phyloP scores from a whole-genome alignment of 2,797 vertebrate genomes.

The Tenualosa thibaudeaui region DNA sequence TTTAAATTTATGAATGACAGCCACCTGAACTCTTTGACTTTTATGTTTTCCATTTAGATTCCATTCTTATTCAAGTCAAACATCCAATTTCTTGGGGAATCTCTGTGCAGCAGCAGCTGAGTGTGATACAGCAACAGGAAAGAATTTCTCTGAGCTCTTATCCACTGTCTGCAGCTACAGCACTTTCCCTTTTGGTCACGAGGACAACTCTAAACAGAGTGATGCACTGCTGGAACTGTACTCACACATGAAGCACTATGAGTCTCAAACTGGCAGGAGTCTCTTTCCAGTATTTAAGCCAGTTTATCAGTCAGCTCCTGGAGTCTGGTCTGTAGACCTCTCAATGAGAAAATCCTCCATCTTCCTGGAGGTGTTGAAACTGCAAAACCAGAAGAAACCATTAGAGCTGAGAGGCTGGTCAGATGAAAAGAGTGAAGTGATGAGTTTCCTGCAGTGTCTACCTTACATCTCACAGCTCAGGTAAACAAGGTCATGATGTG shows the following conservation, averaged over 20 bases:
- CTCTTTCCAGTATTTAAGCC: conserved; percentile 5
- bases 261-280: background rate
- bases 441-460: no score
- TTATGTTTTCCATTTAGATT: background rate
- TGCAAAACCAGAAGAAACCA: no score
- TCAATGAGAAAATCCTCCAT: conserved; percentile 30
- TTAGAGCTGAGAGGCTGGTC: no score
- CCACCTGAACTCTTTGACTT: no score
- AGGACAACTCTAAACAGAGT: background rate
- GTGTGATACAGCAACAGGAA: conserved; percentile 26
- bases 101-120: conserved; percentile 40
- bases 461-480: no score
- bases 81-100: conserved; percentile 3
- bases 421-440: no score
- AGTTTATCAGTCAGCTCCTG: no score
- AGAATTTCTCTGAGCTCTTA: conserved; percentile 41
- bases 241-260: conserved; percentile 21
- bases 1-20: no score
- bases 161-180: conserved; percentile 33
- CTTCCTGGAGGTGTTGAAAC: no score
- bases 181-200: conserved; percentile 5
- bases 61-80: background rate
- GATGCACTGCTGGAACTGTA: conserved; percentile 36
- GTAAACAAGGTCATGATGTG: no score
- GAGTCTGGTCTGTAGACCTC: no score